Evolutionary conservation across 2,888 invertebrate species (phyloP), one percentile per base, ranked within the genome.

Genomic region (Drosophila quinaria): DNA sequence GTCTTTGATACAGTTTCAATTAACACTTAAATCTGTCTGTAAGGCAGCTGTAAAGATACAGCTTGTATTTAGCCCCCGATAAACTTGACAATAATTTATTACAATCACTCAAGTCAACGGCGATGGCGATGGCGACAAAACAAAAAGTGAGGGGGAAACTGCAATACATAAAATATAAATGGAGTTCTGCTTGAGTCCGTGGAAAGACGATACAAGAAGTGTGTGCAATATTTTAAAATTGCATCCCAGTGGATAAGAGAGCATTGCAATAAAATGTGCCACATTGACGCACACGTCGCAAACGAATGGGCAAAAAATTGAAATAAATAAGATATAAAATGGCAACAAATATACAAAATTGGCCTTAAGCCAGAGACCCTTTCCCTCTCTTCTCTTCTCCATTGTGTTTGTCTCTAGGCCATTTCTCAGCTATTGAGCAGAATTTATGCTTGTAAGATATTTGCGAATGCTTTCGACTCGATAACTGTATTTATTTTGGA

Each of bases 251-350:
- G 87, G 84, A 78, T 75, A 76, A 44, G 58, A 70, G 70, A 68
- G 68, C 61, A 70, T 54, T 74, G 79, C 82, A 80, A 87, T 78
- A 85, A 85, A 84, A 84, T 79, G 85, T 81, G 79, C 74, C 74
- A 74, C 78, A 65, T 74, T 60, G 75, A 75, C 66, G 65, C 74
- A 71, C 72, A 74, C 80, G 75, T 74, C 70, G 74, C 80, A 78
- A 80, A 78, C 73, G 75, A 75, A 80, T 83, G 84, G 65, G 70
- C 69, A 86, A 83, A 83, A 83, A 84, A 87, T 87, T 85, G 86
- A 84, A 87, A 84, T 84, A 87, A 84, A 84, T 87, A 84, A 84
- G 84, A 84, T 85, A 80, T 87, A 85, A 82, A 84, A 85, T 65
- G 75, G 71, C 70, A 75, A 85, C 68, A 75, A 79, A 79, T 69